Evolutionary conservation across 2,797 vertebrate species (phyloP).

Genomic region (Todus mexicanus): DNA sequence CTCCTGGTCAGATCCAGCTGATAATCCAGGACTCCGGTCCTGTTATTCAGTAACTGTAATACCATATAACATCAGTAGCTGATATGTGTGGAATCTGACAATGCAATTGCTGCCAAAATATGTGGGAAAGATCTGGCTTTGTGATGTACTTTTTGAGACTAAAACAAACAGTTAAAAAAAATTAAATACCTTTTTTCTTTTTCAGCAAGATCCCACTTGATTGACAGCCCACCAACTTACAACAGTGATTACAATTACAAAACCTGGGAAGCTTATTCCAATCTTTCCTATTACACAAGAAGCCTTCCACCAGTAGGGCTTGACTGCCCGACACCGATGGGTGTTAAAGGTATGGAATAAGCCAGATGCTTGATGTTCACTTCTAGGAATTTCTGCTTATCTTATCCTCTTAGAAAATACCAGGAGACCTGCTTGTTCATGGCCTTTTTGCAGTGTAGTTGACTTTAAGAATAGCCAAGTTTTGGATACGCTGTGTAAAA

Average conservation of each 20-base stretch:
- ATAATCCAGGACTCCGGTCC: not conserved
- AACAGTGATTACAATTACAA: slow-evolving; percentile 90
- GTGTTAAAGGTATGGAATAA: slow-evolving; percentile 86
- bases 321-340: slow-evolving; percentile 95
- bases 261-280: slow-evolving; percentile 96
- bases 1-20: not conserved
- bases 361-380: rapidly evolving
- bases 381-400: not conserved
- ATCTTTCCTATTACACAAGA: slow-evolving; percentile 92
- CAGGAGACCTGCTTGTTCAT: not conserved
- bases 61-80: not conserved
- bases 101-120: not conserved
- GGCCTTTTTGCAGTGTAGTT: not conserved
- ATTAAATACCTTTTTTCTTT: not conserved
- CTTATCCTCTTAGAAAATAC: not conserved
- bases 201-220: slow-evolving; percentile 89
- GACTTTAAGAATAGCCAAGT: not conserved
- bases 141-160: not conserved
- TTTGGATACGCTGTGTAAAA: not conserved
- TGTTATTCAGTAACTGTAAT: not conserved
- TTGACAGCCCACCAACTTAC: slow-evolving; percentile 96
- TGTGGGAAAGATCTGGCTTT: not conserved
- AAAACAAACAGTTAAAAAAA: not conserved
- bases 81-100: not conserved
- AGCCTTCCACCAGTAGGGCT: slow-evolving; percentile 87